Conservation (phyloP, 2,888 invertebrate genomes). For the Scaptomyza caliginosa region DNA sequence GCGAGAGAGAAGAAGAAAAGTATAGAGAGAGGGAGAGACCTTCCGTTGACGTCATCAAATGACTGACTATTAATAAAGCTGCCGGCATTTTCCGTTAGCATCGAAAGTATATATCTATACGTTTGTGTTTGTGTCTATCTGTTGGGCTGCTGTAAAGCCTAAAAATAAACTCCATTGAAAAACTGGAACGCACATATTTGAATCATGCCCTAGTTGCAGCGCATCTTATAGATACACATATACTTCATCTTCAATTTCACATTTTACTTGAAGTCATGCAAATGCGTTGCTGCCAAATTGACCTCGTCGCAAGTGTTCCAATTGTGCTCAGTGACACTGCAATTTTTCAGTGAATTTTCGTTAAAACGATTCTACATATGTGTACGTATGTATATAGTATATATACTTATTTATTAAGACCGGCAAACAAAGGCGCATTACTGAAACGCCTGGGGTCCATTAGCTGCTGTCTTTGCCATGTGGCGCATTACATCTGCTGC, state of each 20-base stretch:
- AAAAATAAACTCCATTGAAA: slow-evolving; percentile 76
- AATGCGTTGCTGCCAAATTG: background rate
- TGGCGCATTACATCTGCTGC: slow-evolving; percentile 20
- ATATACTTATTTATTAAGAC: background rate
- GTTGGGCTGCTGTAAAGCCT: slow-evolving; percentile 44
- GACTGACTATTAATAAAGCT: slow-evolving; percentile 65
- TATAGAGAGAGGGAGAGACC: slow-evolving; percentile 8
- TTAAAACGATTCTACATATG: background rate
- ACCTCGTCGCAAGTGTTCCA: background rate
- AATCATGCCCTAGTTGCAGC: slow-evolving; percentile 48
- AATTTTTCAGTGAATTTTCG: slow-evolving; percentile 6
- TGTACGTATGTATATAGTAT: too few species aligned
- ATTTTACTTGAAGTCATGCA: slow-evolving; percentile 14
- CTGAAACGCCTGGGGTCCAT: slow-evolving; percentile 30
- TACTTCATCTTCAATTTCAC: slow-evolving; percentile 16
- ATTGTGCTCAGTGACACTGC: slow-evolving; percentile 12
- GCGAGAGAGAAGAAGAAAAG: background rate
- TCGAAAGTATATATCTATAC: slow-evolving; percentile 40
- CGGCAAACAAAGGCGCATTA: slow-evolving; percentile 24
- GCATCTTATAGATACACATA: slow-evolving; percentile 18
- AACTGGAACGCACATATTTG: slow-evolving; percentile 66
- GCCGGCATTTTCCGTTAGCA: slow-evolving; percentile 67
- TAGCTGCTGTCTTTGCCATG: slow-evolving; percentile 38
- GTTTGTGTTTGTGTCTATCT: slow-evolving; percentile 32
- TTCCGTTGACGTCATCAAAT: slow-evolving; percentile 69